A percentile compares a stretch with the other conserved stretches of the same genome.
Conservation (phyloP, 1,140 invertebrate species). For the Cryptotermes secundus region DNA sequence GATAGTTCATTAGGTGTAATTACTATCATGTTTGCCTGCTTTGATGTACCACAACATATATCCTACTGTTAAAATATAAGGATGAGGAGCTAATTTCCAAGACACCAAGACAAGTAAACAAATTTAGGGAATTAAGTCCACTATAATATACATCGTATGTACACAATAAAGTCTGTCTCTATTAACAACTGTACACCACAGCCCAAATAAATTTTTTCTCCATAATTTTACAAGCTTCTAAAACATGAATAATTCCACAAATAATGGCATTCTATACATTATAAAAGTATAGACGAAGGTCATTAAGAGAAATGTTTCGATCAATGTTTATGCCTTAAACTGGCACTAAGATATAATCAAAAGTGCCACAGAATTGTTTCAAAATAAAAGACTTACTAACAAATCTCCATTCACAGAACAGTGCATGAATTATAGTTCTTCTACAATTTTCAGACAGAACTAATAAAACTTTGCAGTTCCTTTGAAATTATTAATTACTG, state of each 20-base stretch:
- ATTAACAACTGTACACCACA: constrained; percentile 12
- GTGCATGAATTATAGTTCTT: too few relatives aligned
- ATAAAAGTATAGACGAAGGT: neutral
- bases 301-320: too few relatives aligned
- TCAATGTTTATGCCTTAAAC: neutral
- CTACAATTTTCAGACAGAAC: too few relatives aligned
- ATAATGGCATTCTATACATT: neutral
- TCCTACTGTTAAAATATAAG: neutral
- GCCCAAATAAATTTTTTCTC: neutral
- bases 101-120: neutral
- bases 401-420: neutral
- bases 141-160: neutral
- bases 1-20: neutral
- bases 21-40: neutral
- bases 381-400: neutral
- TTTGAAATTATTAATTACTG: too few relatives aligned
- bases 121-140: neutral
- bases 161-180: neutral
- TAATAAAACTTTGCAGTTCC: too few relatives aligned
- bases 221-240: constrained; percentile 2
- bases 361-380: neutral
- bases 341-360: neutral
- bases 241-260: neutral
- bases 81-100: neutral
- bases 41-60: neutral